phyloP scores from a whole-genome alignment of 2,113 vertebrate species.

The Actenoides hombroni region DNA sequence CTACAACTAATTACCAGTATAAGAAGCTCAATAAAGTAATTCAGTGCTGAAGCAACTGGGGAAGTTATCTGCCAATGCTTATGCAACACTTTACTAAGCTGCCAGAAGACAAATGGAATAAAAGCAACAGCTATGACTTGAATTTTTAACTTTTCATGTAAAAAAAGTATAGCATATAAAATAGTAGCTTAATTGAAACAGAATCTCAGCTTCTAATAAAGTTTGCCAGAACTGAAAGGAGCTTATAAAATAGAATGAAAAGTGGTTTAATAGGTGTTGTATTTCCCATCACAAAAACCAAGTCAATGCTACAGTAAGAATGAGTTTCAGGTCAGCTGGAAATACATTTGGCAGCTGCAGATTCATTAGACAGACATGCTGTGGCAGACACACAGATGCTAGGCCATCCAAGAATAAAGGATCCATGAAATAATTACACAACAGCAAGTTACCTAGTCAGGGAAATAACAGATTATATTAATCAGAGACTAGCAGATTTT shows the following conservation, averaged over 20 bases:
- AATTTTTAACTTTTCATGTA: neutral
- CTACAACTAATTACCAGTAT: neutral
- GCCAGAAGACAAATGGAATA: neutral
- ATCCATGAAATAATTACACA: neutral
- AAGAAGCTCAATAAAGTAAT: neutral
- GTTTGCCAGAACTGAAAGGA: neutral
- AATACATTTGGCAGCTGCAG: neutral
- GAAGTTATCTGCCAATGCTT: neutral
- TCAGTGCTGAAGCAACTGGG: neutral
- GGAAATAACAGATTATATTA: neutral
- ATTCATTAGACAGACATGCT: neutral
- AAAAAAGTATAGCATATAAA: neutral
- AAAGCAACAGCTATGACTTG: neutral
- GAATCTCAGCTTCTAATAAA: neutral
- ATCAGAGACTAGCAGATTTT: neutral
- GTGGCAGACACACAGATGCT: neutral
- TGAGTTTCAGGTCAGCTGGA: neutral
- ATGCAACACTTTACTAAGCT: neutral
- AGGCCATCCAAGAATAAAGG: neutral
- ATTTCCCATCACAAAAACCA: slow-evolving; percentile 2
- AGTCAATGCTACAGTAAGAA: neutral
- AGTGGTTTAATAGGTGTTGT: neutral
- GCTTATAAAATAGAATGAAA: neutral
- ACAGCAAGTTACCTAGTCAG: neutral
- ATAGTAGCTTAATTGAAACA: neutral